Base-by-base conservation (phyloP, 2,797 vertebrate species). In the Semaprochilodus insignis region DNA sequence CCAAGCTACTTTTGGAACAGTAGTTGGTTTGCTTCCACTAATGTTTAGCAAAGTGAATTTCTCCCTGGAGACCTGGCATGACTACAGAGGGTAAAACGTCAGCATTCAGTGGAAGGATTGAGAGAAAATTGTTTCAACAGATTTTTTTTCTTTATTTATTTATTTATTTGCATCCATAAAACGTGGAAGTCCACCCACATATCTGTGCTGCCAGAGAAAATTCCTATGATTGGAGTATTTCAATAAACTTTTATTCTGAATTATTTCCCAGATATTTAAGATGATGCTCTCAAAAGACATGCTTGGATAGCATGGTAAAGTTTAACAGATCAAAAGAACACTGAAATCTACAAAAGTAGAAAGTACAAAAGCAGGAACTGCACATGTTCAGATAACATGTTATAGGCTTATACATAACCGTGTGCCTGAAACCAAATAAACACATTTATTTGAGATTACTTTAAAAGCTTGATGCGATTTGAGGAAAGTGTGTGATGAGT, bases 141-240 rank as follows among this genome's bases (percentile, higher is more conserved):
- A 17, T 3, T 1, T 27, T 21, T 60, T 66, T 78, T 66, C 5
- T 44, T 44, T 44, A 44, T 44, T 44, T 66, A 25, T 59, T 48
- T 72, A n/a, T 52, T 48, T 65, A 34, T 65, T 4, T 67, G 31
- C 15, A 21, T 74, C 34, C 25, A 59, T 51, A 52, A 85, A 70
- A 34, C 59, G 51, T 2, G 21, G 63, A 82, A 21, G 27, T 82
- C 57, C 25, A 52, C 23, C 51, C 36, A 74, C 55, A 55, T 48
- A 81, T 59, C 34, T 81, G 4, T 13, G 13, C 73, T 57, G 44
- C 85, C 80, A 77, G 75, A 67, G 74, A 66, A 23, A 67, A 85
- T 77, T 25, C 74, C 40, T 57, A 51, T 59, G 21, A 59, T 81
- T 44, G 69, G 48, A 83, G 19, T 10, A 40, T 19, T 82, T 74